Evolutionary conservation across 1,140 invertebrate genomes (phyloP).

Genomic region (Pseudomyrmex cubaensis): DNA sequence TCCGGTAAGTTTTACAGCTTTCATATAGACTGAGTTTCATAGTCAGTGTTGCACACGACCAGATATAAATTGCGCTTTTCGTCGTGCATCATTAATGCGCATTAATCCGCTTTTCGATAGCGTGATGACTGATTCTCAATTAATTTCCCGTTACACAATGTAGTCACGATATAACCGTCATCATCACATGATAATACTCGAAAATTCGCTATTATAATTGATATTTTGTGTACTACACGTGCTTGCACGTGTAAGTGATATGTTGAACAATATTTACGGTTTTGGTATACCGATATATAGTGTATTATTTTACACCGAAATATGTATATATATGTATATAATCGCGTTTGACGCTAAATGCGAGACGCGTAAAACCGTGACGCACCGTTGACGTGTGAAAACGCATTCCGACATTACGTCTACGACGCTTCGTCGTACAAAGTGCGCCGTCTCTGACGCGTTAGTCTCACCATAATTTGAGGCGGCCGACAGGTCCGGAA

Average conservation of each 20-base stretch:
- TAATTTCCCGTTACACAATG: constrained; percentile 20
- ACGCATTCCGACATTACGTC: constrained; percentile 52
- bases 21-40: not conserved
- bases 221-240: constrained; percentile 17
- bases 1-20: constrained; percentile 10
- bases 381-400: constrained; percentile 32
- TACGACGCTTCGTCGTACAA: constrained; percentile 31
- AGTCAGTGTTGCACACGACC: not conserved
- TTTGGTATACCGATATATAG: constrained; percentile 11
- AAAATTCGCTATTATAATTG: constrained; percentile 34
- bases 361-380: constrained; percentile 34
- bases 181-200: not conserved
- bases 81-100: not conserved
- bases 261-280: not conserved
- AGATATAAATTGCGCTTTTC: constrained; percentile 9
- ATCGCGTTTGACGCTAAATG: constrained; percentile 42
- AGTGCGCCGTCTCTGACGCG: constrained; percentile 43
- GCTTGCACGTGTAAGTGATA: not conserved
- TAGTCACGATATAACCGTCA: not conserved
- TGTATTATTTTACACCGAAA: not conserved
- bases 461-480: constrained; percentile 73
- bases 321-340: not conserved
- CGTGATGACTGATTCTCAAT: constrained; percentile 4
- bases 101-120: constrained; percentile 29
- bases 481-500: constrained; percentile 71